Evolutionary conservation across 2,888 invertebrate genomes (phyloP), one percentile per base, ranked within the genome.

Genomic region (Xylota segnis): DNA sequence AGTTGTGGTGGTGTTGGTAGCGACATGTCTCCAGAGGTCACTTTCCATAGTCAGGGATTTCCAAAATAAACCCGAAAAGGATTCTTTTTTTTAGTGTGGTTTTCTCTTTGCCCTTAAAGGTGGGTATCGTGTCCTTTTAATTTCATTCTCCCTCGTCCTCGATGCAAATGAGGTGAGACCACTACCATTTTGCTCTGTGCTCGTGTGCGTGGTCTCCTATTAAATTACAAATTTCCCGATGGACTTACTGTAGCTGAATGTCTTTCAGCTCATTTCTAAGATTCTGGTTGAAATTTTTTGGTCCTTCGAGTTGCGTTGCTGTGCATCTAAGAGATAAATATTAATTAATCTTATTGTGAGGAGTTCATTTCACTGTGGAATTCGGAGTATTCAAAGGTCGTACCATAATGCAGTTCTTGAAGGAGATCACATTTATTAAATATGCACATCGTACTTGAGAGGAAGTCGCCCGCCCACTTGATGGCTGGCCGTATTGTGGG

Each of bases 161-260:
- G 16, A 84, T 84, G 83, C 79, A 83, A 83, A 83, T 74, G 70
- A 68, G 65, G 34, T 74, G 74, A 52, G 32, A 61, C 52, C 52
- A 45, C 7, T 43, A 14, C 9, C 47, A 9, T 54, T 3, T 45
- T 12, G 23, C 0, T 68, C 7, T 61, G 6, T 34, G 5, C n/a
- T n/a, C n/a, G n/a, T 34, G 14, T 23, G 10, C 54, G 54, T 78
- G 72, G 66, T 63, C 58, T 47, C 74, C 74, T 79, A 75, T 74
- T 71, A 84, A 66, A 76, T 84, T 81, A 81, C 58, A 59, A 84
- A 84, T 84, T 76, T 81, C 81, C 81, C 75, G 34, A 59, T 76
- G 75, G 66, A 65, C 58, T 32, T 71, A 65, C 70, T 56, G 70
- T 37, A 16, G 14, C 0, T 29, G 9, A 52, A 56, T 10, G 54